Base-by-base conservation (phyloP, 2,797 vertebrate species). In the Falco peregrinus region DNA sequence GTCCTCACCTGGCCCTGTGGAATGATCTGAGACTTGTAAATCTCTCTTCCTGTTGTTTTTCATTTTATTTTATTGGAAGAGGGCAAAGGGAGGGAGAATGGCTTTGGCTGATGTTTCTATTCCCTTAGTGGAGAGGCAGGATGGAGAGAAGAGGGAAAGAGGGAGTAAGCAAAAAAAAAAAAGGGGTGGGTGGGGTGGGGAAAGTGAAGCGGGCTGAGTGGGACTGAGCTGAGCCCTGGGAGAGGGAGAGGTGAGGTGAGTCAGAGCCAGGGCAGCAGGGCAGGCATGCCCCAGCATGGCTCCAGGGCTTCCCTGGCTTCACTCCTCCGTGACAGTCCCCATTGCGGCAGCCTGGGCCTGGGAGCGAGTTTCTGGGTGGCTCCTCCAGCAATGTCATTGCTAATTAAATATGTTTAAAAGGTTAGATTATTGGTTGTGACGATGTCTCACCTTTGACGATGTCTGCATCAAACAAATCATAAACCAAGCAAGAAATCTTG, bases 381-480 rank as follows among this genome's bases (percentile, higher is more conserved):
- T 96, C 94, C 96, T 95, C 74, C 84, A 90, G 89, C 87, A 39
- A 88, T 94, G 89, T 88, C 85, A 90, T 47, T 87, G 84, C 75
- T 92, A 68, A 93, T 96, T 95, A 95, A 96, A 61, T 84, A 54
- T 50, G 12, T 74, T 93, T 60, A 43, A 60, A 89, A 83, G 93
- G 85, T 93, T 92, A 80, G 70, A 84, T 84, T 84, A 92, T 79
- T 68, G 64, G n/a, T 89, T 89, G 75, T 0, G 9, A 89, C 0
- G 33, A 74, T 84, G 90, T 64, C 88, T 92, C 68, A 90, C 90
- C 70, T 95, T 90, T 89, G 48, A 74, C 91, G 67, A 35, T 31
- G 53, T 69, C 87, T 84, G 73, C 74, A 82, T 91, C 90, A 82
- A 88, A 94, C 74, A n/a, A 73, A 95, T 84, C 41, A 77, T 47